Percentiles rank a stretch among this genome's conserved stretches.
Conservation (phyloP, 2,797 vertebrate genomes). For the Schizothorax lantsangensis region DNA sequence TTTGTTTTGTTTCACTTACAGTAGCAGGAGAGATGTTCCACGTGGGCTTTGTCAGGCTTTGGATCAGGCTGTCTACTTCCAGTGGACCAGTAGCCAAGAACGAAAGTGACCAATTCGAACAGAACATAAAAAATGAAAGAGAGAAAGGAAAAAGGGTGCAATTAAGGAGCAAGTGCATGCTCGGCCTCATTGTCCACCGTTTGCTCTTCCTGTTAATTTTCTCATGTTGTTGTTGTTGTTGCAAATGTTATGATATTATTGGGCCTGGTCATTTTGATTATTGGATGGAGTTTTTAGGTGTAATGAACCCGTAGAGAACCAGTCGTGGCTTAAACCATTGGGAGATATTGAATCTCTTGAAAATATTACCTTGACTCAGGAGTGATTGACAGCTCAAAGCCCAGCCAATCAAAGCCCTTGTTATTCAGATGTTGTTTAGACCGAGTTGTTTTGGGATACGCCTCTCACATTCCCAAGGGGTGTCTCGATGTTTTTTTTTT, state of each 20-base stretch:
- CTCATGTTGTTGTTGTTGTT: not conserved
- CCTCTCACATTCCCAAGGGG: slow-evolving; percentile 33
- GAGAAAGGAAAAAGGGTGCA: slow-evolving; percentile 1
- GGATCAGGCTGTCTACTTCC: slow-evolving; percentile 23
- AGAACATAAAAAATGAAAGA: not conserved
- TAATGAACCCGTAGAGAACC: not conserved
- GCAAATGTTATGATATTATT: not conserved
- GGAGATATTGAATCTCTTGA: not conserved
- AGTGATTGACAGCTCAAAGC: slow-evolving; percentile 41
- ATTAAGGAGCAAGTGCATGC: not conserved
- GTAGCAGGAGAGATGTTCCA: slow-evolving; percentile 6
- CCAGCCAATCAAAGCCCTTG: slow-evolving; percentile 49
- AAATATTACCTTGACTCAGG: slow-evolving; percentile 2
- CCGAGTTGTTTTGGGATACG: slow-evolving; percentile 13
- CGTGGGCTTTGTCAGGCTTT: slow-evolving; percentile 17
- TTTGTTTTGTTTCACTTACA: slow-evolving; percentile 32
- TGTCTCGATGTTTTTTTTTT: slow-evolving; percentile 14
- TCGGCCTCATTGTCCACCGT: not conserved
- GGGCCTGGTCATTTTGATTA: not conserved
- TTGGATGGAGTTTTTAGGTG: not conserved
- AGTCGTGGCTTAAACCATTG: not conserved
- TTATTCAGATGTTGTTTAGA: slow-evolving; percentile 52
- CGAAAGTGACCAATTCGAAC: slow-evolving; percentile 14
- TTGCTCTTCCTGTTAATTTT: not conserved
- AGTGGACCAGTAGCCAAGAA: slow-evolving; percentile 46